Evolutionary conservation across 2,888 invertebrate genomes (phyloP).

Genomic region (Baronia brevicornis): DNA sequence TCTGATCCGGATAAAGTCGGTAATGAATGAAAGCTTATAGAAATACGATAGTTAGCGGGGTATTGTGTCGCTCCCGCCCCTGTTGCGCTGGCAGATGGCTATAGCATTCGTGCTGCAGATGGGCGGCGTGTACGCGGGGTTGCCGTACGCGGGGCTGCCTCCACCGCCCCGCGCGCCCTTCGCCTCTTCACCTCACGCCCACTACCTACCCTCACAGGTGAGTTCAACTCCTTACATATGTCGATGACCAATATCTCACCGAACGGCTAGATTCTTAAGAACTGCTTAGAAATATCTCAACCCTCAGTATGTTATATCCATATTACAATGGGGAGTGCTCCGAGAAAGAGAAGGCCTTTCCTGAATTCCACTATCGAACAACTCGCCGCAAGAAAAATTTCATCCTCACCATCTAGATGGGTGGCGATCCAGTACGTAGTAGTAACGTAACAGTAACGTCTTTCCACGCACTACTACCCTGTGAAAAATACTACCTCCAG

Average conservation of each 20-base stretch:
- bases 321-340: no score
- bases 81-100: not conserved
- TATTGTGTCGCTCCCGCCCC: constrained; percentile 4
- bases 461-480: no score
- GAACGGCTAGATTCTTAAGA: no score
- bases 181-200: constrained; percentile 56
- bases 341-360: no score
- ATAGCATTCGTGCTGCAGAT: constrained; percentile 33
- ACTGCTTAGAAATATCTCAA: no score
- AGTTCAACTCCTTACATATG: constrained; percentile 16
- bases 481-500: no score
- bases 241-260: not conserved
- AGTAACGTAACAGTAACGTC: no score
- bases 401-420: no score
- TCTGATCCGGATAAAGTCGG: not conserved
- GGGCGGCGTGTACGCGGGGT: constrained; percentile 65
- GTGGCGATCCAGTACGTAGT: no score
- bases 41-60: not conserved
- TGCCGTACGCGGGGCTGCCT: constrained; percentile 49
- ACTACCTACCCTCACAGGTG: constrained; percentile 59
- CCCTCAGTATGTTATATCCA: no score
- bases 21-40: not conserved
- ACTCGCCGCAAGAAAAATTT: no score
- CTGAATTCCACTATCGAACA: no score
- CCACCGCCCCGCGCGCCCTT: constrained; percentile 55